These are phyloP conservation scores for Varanus komodoensis DNA, from an alignment of 2,113 vertebrate genomes.

Conservation along the genomic window DNA sequence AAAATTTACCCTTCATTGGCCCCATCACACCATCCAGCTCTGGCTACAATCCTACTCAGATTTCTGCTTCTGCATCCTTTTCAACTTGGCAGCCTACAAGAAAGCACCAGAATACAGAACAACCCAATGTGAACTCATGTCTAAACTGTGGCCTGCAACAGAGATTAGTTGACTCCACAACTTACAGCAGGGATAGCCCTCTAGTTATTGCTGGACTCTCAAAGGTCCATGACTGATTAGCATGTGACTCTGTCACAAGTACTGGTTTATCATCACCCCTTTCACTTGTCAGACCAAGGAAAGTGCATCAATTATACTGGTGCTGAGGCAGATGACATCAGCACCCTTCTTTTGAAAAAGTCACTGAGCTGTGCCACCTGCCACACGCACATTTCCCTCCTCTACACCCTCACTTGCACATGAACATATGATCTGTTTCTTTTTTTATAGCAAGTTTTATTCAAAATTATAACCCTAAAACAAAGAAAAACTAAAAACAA, in stretches of 20 bases:
- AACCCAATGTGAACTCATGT: neutral
- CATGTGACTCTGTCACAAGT: neutral
- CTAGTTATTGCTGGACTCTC: neutral
- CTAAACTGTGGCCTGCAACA: neutral
- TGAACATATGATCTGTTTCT: neutral
- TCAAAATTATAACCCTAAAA: too few relatives aligned
- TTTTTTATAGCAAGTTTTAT: too few relatives aligned
- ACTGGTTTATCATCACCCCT: neutral
- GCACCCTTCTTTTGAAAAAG: neutral
- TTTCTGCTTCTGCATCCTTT: neutral
- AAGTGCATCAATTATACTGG: neutral
- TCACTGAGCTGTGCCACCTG: neutral
- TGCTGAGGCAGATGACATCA: neutral
- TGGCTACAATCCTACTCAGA: neutral
- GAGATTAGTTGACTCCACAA: too few relatives aligned
- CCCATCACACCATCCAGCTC: neutral
- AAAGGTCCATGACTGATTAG: too few relatives aligned
- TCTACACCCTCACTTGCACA: neutral
- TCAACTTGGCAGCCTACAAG: neutral
- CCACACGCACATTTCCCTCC: neutral
- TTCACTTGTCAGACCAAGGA: neutral
- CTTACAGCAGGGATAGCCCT: neutral
- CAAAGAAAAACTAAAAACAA: too few relatives aligned
- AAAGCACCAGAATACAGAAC: neutral
- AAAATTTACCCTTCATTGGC: neutral